Percentiles rank a stretch among this genome's conserved stretches.
These are phyloP conservation scores for Polypedilum pembai DNA, from an alignment of 1,140 invertebrate species.

Conservation along the genomic window DNA sequence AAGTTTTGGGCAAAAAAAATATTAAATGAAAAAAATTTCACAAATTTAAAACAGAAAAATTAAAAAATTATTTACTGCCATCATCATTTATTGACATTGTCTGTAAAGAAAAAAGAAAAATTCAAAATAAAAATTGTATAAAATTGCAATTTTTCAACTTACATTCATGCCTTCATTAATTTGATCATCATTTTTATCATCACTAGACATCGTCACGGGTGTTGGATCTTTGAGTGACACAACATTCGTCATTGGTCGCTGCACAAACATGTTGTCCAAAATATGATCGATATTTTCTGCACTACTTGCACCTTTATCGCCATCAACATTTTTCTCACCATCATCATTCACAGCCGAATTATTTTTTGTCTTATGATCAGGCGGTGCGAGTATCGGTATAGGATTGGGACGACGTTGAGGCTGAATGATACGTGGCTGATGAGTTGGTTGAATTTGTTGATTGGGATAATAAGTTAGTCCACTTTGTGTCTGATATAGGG, in stretches of 20 bases:
- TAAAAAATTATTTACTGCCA: slow-evolving; percentile 15
- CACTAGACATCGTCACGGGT: neutral
- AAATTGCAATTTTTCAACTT: neutral
- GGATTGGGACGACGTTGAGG: slow-evolving; percentile 44
- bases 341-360: slow-evolving; percentile 9
- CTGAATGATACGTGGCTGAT: slow-evolving; percentile 36
- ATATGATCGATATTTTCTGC: slow-evolving; percentile 52
- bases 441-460: slow-evolving; percentile 37
- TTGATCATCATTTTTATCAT: neutral
- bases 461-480: slow-evolving; percentile 41
- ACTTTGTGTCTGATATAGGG: slow-evolving; percentile 36
- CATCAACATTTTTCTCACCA: slow-evolving; percentile 9
- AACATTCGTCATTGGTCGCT: slow-evolving; percentile 37
- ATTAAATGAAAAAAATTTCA: slow-evolving; percentile 8
- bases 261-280: slow-evolving; percentile 55
- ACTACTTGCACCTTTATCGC: slow-evolving; percentile 32
- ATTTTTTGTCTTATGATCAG: slow-evolving; percentile 39
- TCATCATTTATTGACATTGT: slow-evolving; percentile 9
- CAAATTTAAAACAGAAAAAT: neutral
- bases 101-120: neutral
- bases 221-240: slow-evolving; percentile 3
- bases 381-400: slow-evolving; percentile 44
- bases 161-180: slow-evolving; percentile 2
- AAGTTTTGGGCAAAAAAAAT: neutral
- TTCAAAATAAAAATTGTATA: neutral